Percentiles rank a stretch among this genome's conserved stretches.
Evolutionary conservation across 2,113 vertebrate species (phyloP).

Genomic region (Hepsetus odoe): DNA sequence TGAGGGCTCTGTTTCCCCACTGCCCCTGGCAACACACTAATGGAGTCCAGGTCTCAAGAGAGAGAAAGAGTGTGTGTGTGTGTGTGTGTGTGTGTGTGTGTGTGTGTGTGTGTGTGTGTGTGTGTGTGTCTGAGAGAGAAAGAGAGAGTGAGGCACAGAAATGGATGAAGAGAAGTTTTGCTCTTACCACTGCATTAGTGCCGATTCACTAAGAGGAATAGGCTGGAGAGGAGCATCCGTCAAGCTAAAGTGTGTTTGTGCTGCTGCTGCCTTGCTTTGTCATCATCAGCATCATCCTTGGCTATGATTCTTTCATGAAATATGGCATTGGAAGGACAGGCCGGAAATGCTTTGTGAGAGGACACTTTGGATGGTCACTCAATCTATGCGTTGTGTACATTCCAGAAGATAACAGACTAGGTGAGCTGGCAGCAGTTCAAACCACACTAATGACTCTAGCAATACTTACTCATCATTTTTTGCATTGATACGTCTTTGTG

Average conservation of each 20-base stretch:
- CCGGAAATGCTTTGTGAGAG: slow-evolving; percentile 24
- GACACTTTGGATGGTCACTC: slow-evolving; percentile 27
- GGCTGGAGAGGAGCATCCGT: slow-evolving; percentile 30
- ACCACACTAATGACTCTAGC: neutral
- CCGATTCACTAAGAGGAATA: slow-evolving; percentile 38
- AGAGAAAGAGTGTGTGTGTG: neutral
- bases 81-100: neutral
- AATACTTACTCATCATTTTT: slow-evolving; percentile 6
- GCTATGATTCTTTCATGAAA: slow-evolving; percentile 70
- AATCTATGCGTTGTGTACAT: slow-evolving; percentile 4
- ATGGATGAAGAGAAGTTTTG: slow-evolving; percentile 31
- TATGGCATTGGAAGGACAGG: slow-evolving; percentile 56
- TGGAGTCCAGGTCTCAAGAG: slow-evolving; percentile 71
- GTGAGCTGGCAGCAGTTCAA: slow-evolving; percentile 7
- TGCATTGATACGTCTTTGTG: neutral
- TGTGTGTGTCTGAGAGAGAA: neutral
- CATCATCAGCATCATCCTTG: slow-evolving; percentile 52
- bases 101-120: neutral
- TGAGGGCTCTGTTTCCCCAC: slow-evolving; percentile 36
- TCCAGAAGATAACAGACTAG: slow-evolving; percentile 7
- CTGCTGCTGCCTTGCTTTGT: slow-evolving; percentile 53
- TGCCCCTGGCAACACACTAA: slow-evolving; percentile 65
- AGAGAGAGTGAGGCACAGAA: slow-evolving; percentile 8
- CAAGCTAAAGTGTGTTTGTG: slow-evolving; percentile 34
- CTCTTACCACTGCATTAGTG: slow-evolving; percentile 40